A percentile compares a stretch with the other conserved stretches of the same genome.
Evolutionary conservation across 2,797 vertebrate genomes (phyloP).

Genomic region (Pelodytes ibericus): DNA sequence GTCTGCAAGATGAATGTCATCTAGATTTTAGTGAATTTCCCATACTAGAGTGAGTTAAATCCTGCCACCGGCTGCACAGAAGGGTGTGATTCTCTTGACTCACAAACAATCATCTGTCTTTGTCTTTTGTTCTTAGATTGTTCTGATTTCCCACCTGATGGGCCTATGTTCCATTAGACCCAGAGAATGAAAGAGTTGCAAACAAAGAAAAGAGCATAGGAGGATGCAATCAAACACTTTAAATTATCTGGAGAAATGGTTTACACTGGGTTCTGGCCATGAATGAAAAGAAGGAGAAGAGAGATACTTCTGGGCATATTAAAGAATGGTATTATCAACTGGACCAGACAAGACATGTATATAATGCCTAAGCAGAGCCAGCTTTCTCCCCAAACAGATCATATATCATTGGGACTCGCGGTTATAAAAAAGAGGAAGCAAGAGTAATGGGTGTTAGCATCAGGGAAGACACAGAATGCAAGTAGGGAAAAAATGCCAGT

Average conservation of each 20-base stretch:
- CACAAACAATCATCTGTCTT: conserved; percentile 52
- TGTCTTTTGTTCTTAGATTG: conserved; percentile 53
- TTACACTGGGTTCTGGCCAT: conserved; percentile 40
- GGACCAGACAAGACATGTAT: conserved; percentile 56
- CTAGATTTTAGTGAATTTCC: conserved; percentile 36
- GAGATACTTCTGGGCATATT: conserved; percentile 54
- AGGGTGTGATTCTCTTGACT: conserved; percentile 43
- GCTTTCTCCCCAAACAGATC: conserved; percentile 50
- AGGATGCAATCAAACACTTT: conserved; percentile 44
- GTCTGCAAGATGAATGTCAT: conserved; percentile 39
- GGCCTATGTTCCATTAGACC: conserved; percentile 51
- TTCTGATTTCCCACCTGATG: conserved; percentile 48
- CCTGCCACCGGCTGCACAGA: conserved; percentile 39
- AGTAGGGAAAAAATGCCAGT: conserved; percentile 43
- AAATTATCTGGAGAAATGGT: conserved; percentile 51
- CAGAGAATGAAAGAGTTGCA: conserved; percentile 48
- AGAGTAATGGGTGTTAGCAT: conserved; percentile 48
- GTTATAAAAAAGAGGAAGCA: conserved; percentile 48
- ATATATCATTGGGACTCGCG: conserved; percentile 46
- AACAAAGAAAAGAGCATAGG: conserved; percentile 38
- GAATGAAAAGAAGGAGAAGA: conserved; percentile 51
- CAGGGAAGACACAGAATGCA: conserved; percentile 47
- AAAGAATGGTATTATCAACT: conserved; percentile 54
- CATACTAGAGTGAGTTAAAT: conserved; percentile 53
- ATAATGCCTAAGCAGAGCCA: conserved; percentile 53